A percentile compares a stretch with the other conserved stretches of the same genome.
Conservation (phyloP, 2,888 invertebrate genomes). For the Orthosia gracilis region DNA sequence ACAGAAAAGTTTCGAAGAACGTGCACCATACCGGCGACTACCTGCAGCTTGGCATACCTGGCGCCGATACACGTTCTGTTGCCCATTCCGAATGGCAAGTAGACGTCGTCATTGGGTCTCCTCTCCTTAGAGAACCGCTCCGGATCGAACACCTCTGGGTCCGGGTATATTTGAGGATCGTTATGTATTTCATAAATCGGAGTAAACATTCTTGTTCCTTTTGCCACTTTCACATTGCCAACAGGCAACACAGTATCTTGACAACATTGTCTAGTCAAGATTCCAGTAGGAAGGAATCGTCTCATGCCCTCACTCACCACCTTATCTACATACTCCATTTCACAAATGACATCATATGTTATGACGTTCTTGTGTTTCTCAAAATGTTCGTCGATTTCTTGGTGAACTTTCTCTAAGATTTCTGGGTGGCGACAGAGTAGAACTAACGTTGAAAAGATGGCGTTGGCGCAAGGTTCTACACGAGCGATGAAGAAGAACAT, state of each 20-base stretch:
- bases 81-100: conserved; percentile 86
- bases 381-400: conserved; percentile 56
- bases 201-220: conserved; percentile 76
- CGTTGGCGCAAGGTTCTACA: conserved; percentile 75
- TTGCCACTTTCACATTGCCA: conserved; percentile 78
- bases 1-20: conserved; percentile 71
- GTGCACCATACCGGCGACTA: conserved; percentile 72
- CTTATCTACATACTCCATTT: conserved; percentile 79
- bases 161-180: conserved; percentile 81
- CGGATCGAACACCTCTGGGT: conserved; percentile 85
- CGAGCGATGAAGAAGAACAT: conserved; percentile 74
- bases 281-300: conserved; percentile 78
- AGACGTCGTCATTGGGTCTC: conserved; percentile 68
- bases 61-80: conserved; percentile 84
- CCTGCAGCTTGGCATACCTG: conserved; percentile 76
- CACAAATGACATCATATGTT: conserved; percentile 66
- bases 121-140: conserved; percentile 78
- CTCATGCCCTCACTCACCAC: conserved; percentile 76
- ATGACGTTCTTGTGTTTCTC: conserved; percentile 44
- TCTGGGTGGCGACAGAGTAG: conserved; percentile 76
- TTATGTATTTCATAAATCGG: conserved; percentile 81
- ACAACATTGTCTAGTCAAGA: conserved; percentile 73
- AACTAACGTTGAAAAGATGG: conserved; percentile 69
- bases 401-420: conserved; percentile 67
- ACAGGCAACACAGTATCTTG: conserved; percentile 76